These are phyloP conservation scores for Buathra laborator DNA, from an alignment of 2,888 invertebrate genomes.

Conservation along the genomic window DNA sequence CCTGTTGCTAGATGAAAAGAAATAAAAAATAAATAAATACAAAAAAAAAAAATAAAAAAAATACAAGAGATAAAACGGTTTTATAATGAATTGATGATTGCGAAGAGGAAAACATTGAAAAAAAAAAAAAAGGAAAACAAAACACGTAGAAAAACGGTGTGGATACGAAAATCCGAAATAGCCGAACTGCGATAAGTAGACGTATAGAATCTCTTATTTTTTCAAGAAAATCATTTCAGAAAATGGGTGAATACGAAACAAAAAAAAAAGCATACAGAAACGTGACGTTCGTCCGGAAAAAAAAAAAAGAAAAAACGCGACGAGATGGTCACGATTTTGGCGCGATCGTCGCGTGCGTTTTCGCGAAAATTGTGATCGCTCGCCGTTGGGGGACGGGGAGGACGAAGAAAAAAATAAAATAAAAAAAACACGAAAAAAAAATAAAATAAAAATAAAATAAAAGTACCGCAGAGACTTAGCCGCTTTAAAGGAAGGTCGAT, in stretches of 20 bases:
- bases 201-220: slow-evolving; percentile 81
- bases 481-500: slow-evolving; percentile 72
- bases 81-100: slow-evolving; percentile 14
- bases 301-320: background rate
- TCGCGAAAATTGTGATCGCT: background rate
- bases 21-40: slow-evolving; percentile 20
- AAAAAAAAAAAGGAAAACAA: slow-evolving; percentile 61
- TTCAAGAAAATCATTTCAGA: slow-evolving; percentile 77
- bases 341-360: background rate
- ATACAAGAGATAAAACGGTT: slow-evolving; percentile 39
- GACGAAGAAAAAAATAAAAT: slow-evolving; percentile 52
- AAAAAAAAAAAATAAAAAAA: slow-evolving; percentile 58
- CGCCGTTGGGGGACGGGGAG: slow-evolving; percentile 24
- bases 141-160: slow-evolving; percentile 45
- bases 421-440: slow-evolving; percentile 52
- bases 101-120: slow-evolving; percentile 26
- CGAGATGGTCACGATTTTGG: background rate
- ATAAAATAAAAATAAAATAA: slow-evolving; percentile 58
- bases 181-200: slow-evolving; percentile 73
- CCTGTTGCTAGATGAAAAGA: slow-evolving; percentile 68
- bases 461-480: slow-evolving; percentile 75
- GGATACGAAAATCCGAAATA: slow-evolving; percentile 58
- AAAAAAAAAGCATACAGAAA: slow-evolving; percentile 64
- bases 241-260: slow-evolving; percentile 63
- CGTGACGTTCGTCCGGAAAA: slow-evolving; percentile 61